Percentiles rank a stretch among this genome's conserved stretches.
Evolutionary conservation across 35 echinoderm and acorn worm species (phyloP).

Genomic region (Ophioderma brevispina): DNA sequence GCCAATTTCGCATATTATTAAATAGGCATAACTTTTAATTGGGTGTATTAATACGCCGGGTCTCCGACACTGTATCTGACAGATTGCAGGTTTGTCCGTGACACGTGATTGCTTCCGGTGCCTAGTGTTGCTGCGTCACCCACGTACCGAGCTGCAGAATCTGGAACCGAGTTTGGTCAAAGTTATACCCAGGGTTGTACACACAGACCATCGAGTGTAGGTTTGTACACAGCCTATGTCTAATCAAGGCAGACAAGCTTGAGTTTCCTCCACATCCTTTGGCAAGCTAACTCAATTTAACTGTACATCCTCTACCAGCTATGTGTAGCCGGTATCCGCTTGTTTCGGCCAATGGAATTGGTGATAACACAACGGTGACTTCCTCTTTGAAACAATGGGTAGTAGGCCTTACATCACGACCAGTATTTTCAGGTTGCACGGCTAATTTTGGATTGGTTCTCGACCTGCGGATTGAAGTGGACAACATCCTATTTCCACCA

Average conservation of each 20-base stretch:
- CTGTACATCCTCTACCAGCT: not conserved
- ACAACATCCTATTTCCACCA: too few relatives aligned
- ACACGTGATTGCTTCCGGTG: not conserved
- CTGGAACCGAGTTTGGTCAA: too few relatives aligned
- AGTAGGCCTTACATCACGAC: not conserved
- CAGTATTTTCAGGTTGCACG: not conserved
- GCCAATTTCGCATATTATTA: constrained; percentile 5
- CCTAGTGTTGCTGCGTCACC: not conserved
- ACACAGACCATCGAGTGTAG: too few relatives aligned
- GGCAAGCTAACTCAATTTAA: not conserved
- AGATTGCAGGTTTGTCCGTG: not conserved
- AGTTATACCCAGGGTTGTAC: too few relatives aligned
- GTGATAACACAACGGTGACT: not conserved
- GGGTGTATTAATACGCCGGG: not conserved
- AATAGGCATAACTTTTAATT: not conserved
- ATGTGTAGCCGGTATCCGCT: not conserved
- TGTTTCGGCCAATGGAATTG: not conserved
- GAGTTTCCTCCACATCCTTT: not conserved
- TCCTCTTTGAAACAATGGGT: not conserved
- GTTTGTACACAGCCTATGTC: not conserved
- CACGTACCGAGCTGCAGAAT: too few relatives aligned
- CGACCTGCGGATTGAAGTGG: too few relatives aligned
- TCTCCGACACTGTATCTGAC: not conserved
- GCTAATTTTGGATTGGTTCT: not conserved
- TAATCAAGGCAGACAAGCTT: constrained; percentile 8